Evolutionary conservation across 2,888 invertebrate genomes (phyloP).

Genomic region (Hypercompe scribonia): DNA sequence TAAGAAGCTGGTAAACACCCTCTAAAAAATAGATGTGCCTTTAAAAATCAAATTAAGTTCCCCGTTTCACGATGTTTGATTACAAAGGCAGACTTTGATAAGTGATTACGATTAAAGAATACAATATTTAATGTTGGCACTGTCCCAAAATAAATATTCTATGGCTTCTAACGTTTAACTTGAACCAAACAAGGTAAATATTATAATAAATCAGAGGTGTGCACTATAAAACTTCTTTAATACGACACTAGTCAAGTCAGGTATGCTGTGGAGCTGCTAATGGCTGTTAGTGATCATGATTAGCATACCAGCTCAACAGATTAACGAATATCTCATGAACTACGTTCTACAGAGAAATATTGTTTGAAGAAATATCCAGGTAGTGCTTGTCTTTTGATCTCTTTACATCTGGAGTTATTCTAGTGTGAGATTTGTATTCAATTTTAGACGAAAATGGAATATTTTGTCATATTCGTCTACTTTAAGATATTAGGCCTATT

Average conservation of each 20-base stretch:
- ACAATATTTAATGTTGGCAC: too few relatives aligned
- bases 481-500: too few relatives aligned
- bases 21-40: too few relatives aligned
- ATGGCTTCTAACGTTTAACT: slow-evolving; percentile 18
- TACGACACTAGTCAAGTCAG: slow-evolving; percentile 38
- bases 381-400: not conserved
- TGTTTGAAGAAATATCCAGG: not conserved
- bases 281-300: slow-evolving; percentile 18
- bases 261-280: slow-evolving; percentile 13
- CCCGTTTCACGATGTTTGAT: too few relatives aligned
- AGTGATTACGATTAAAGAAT: too few relatives aligned
- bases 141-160: not conserved
- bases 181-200: slow-evolving; percentile 31
- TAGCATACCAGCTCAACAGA: slow-evolving; percentile 6
- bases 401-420: not conserved
- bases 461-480: too few relatives aligned
- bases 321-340: slow-evolving; percentile 4
- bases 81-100: too few relatives aligned
- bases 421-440: too few relatives aligned
- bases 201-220: slow-evolving; percentile 56
- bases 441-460: too few relatives aligned
- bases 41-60: too few relatives aligned
- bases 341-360: slow-evolving; percentile 4
- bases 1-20: too few relatives aligned
- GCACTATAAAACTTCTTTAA: slow-evolving; percentile 56